phyloP scores from a whole-genome alignment of 2,113 vertebrate genomes.

The zebrafish (Danio rerio) region GRCz12tu NC_133177.1:50978501-50979000 shows the following conservation, averaged over 20 bases:
- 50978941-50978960: no score
- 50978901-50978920: no score
- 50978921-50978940: no score
- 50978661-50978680: not conserved
- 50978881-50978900: no score
- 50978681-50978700: not conserved
- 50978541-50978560: not conserved
- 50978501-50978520: not conserved
- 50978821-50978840: no score
- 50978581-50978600: not conserved
- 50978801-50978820: no score
- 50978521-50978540: not conserved
- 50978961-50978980: no score
- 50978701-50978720: constrained; percentile 1
- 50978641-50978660: not conserved
- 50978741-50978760: not conserved
- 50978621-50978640: not conserved
- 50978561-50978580: not conserved
- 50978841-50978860: no score
- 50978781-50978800: no score
- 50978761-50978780: not conserved
- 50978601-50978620: not conserved
- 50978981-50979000: no score
- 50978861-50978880: no score
- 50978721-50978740: not conserved